Conservation (phyloP, 1,140 invertebrate species). For the Drosophila leontia region DNA sequence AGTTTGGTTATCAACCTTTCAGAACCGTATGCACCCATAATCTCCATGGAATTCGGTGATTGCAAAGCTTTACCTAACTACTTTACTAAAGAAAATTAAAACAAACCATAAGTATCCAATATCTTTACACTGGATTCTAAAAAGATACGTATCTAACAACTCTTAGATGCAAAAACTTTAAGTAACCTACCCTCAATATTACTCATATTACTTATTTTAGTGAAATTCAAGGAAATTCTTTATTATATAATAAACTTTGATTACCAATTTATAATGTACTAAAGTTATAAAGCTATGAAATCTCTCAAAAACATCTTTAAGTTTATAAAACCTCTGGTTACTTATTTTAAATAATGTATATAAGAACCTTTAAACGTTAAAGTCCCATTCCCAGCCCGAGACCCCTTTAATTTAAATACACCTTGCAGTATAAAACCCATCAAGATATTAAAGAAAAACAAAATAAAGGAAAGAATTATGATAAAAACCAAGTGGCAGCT, state of each 20-base stretch:
- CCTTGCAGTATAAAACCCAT: conserved; percentile 2
- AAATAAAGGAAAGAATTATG: conserved; percentile 49
- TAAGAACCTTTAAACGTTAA: not conserved
- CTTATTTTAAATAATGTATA: not conserved
- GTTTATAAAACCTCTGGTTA: not conserved
- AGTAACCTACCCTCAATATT: too few species aligned
- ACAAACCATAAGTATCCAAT: not conserved
- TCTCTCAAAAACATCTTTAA: too few species aligned
- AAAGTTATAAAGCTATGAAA: too few species aligned
- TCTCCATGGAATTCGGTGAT: not conserved
- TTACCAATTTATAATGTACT: too few species aligned
- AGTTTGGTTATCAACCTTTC: conserved; percentile 38
- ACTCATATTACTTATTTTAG: too few species aligned
- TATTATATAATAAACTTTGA: too few species aligned
- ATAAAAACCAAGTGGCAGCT: conserved; percentile 75
- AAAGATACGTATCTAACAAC: not conserved
- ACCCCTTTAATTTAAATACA: conserved; percentile 3
- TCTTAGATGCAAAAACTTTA: not conserved
- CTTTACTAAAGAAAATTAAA: not conserved
- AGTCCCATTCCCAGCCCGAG: too few species aligned
- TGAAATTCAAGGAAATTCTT: not conserved
- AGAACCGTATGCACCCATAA: conserved; percentile 6
- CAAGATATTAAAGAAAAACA: conserved; percentile 18
- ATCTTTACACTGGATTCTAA: too few species aligned
- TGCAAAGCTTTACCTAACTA: not conserved